Percentiles rank a stretch among this genome's conserved stretches.
phyloP scores from a whole-genome alignment of 2,888 invertebrate species.

The Ormia ochracea region DNA sequence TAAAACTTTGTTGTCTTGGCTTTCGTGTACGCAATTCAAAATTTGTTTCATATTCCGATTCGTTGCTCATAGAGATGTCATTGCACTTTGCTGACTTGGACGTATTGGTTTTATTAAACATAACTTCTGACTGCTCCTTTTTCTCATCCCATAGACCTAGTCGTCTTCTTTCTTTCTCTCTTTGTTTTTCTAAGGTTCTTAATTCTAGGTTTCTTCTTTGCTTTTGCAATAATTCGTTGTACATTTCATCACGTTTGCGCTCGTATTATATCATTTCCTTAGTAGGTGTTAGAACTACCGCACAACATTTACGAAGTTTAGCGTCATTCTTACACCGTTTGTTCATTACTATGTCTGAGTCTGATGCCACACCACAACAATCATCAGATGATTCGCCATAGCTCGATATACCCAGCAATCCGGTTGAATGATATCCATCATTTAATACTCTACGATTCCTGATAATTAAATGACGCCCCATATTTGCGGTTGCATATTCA shows the following conservation, averaged over 20 bases:
- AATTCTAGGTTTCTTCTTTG: constrained; percentile 50
- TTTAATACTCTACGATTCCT: constrained; percentile 14
- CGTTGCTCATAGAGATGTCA: constrained; percentile 27
- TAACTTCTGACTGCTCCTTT: not conserved
- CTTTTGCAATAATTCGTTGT: constrained; percentile 46
- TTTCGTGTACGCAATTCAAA: constrained; percentile 23
- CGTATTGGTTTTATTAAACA: not conserved
- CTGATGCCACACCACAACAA: constrained; percentile 12
- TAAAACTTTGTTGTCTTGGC: constrained; percentile 5
- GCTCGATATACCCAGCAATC: not conserved
- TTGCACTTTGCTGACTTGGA: not conserved
- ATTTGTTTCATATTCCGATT: constrained; percentile 31
- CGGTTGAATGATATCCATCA: not conserved
- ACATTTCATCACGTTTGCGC: constrained; percentile 47
- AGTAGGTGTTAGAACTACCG: constrained; percentile 28
- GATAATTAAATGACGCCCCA: constrained; percentile 15
- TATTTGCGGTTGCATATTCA: not conserved
- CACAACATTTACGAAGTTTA: constrained; percentile 49
- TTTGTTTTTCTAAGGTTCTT: constrained; percentile 40
- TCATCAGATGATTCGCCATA: constrained; percentile 20
- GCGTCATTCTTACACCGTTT: constrained; percentile 22
- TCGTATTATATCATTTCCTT: constrained; percentile 39
- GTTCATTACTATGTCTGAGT: constrained; percentile 10
- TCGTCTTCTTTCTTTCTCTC: constrained; percentile 37
- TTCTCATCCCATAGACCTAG: constrained; percentile 7